Evolutionary conservation across 2,113 vertebrate species (phyloP), one percentile per base, ranked within the genome.

Genomic region (Rhodinocichla rosea): DNA sequence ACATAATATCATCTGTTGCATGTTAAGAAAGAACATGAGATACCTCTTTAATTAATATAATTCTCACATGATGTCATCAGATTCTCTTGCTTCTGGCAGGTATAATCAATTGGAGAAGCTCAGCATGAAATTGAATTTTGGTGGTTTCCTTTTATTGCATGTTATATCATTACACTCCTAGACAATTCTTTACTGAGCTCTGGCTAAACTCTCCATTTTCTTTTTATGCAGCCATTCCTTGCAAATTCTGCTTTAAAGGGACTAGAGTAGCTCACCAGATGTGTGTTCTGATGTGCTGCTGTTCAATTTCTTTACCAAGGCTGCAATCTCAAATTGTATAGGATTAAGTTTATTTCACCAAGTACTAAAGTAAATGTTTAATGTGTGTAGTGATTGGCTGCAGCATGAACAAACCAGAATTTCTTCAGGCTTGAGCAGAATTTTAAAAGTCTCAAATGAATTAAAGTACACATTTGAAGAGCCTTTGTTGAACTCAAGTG

Each of bases 61-160:
- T 45, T 37, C 64, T 89, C 9, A 24, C 23, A 63, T 62, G 52
- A 68, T 53, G 53, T 39, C 33, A 69, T 47, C 30, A 40, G 82
- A 87, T 93, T 85, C 60, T 71, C 55, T 55, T 91, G 35, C 37
- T 55, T 90, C 50, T 96, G 77, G 69, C 67, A 86, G 81, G 73
- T 27, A 2, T 32, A 90, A 90, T 83, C 56, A 96, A 32, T 40
- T 56, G 47, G 65, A 93, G 64, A 14, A 82, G 50, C 37, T 90
- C 78, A 92, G 85, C 69, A 49, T 80, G 63, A 90, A 92, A 75
- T 26, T 69, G 69, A 90, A 90, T 95, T 94, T 95, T 74, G 85
- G 14, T 53, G 85, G 24, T 71, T 97, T 83, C 53, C 18, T 89
- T 96, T 96, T 87, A 95, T 63, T 90, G 81, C 26, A 45, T 26